These are phyloP conservation scores for Arbacia lixula DNA, from an alignment of 53 echinoderm and acorn worm species.

Conservation along the genomic window DNA sequence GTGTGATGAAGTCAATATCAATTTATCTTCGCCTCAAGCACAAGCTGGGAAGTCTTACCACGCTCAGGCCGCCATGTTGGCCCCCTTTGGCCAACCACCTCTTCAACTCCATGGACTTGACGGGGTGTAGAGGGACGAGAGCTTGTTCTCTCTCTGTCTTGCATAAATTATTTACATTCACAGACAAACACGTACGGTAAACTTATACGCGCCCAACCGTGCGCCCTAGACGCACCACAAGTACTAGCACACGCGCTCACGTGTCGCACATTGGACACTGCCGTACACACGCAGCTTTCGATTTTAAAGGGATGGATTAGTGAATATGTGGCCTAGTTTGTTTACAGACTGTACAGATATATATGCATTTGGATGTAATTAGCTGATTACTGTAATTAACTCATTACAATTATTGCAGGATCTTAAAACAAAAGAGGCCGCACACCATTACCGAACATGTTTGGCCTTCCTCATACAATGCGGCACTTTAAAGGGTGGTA, in stretches of 20 bases:
- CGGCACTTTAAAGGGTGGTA: too few relatives aligned
- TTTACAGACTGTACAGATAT: too few relatives aligned
- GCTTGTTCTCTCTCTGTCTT: slow-evolving; percentile 5
- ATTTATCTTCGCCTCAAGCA: slow-evolving; percentile 41
- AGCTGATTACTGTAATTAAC: too few relatives aligned
- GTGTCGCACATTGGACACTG: too few relatives aligned
- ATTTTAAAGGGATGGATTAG: background rate
- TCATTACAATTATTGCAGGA: too few relatives aligned
- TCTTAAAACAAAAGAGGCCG: too few relatives aligned
- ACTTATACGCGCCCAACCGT: background rate
- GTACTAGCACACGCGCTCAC: slow-evolving; percentile 32
- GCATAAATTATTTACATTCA: slow-evolving; percentile 42
- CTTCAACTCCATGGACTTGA: slow-evolving; percentile 15
- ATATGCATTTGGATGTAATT: too few relatives aligned
- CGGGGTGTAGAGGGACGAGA: background rate
- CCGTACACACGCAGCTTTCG: too few relatives aligned
- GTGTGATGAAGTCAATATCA: slow-evolving; percentile 50
- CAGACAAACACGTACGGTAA: slow-evolving; percentile 28
- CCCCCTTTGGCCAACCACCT: slow-evolving; percentile 30
- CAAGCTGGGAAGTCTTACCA: slow-evolving; percentile 31
- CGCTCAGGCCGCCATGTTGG: slow-evolving; percentile 19
- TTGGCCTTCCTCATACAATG: too few relatives aligned
- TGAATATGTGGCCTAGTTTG: too few relatives aligned
- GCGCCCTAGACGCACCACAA: background rate
- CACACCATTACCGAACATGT: too few relatives aligned